These are phyloP conservation scores for Tenthredo notha DNA, from an alignment of 2,888 invertebrate genomes.

Conservation along the genomic window DNA sequence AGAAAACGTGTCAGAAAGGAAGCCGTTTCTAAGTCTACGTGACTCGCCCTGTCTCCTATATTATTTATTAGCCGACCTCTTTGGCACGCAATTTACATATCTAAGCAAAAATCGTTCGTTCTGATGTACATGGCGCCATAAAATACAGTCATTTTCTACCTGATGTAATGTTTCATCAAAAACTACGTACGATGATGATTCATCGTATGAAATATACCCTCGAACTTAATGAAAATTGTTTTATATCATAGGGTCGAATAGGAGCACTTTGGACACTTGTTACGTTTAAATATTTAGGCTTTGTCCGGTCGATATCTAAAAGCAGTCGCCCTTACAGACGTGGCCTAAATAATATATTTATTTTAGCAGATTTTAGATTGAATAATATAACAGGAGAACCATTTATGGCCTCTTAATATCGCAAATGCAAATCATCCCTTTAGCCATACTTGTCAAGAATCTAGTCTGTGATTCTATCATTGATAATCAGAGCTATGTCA, in stretches of 20 bases:
- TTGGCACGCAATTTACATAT: constrained; percentile 55
- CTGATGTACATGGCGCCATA: not conserved
- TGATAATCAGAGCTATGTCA: not conserved
- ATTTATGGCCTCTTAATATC: not conserved
- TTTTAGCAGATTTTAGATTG: not conserved
- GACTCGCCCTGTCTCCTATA: constrained; percentile 21
- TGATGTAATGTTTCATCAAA: not conserved
- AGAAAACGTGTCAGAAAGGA: constrained; percentile 28
- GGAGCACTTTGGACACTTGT: constrained; percentile 51
- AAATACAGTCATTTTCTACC: not conserved
- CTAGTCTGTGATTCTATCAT: not conserved
- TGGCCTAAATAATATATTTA: not conserved
- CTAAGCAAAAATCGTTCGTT: not conserved
- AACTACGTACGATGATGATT: not conserved
- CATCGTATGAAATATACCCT: not conserved
- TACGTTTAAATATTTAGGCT: constrained; percentile 28
- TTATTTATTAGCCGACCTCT: constrained; percentile 52
- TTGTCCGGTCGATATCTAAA: constrained; percentile 24
- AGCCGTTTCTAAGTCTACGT: not conserved
- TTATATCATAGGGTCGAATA: no score
- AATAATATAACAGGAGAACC: not conserved
- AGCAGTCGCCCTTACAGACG: not conserved
- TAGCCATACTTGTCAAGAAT: not conserved
- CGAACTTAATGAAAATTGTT: not conserved
- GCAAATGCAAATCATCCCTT: not conserved